Evolutionary conservation across 2,888 invertebrate genomes (phyloP).

Genomic region (Eledona agricola): DNA sequence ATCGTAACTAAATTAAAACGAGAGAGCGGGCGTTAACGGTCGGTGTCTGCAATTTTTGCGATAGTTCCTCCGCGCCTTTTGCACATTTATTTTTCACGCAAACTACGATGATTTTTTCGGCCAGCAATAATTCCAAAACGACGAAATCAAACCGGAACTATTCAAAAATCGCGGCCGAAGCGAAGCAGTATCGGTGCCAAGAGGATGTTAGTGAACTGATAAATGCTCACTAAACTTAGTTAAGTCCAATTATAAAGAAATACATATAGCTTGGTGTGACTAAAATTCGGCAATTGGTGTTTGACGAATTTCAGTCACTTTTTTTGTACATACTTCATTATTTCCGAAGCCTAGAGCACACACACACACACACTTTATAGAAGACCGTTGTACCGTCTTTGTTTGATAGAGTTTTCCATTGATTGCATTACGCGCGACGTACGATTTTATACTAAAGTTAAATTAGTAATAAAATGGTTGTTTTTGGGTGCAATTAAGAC

Average conservation of each 20-base stretch:
- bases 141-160: slow-evolving; percentile 23
- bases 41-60: slow-evolving; percentile 28
- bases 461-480: slow-evolving; percentile 38
- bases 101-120: slow-evolving; percentile 13
- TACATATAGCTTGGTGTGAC: slow-evolving; percentile 44
- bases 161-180: slow-evolving; percentile 18
- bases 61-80: slow-evolving; percentile 25
- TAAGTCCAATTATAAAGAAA: slow-evolving; percentile 44
- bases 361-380: slow-evolving; percentile 1
- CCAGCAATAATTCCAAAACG: slow-evolving; percentile 23
- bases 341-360: slow-evolving; percentile 31
- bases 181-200: slow-evolving; percentile 53
- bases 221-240: slow-evolving; percentile 58
- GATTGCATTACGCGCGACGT: slow-evolving; percentile 12
- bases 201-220: slow-evolving; percentile 52
- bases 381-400: slow-evolving; percentile 23
- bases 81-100: slow-evolving; percentile 3
- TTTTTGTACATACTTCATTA: slow-evolving; percentile 32
- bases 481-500: slow-evolving; percentile 61
- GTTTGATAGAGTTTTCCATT: slow-evolving; percentile 16
- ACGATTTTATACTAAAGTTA: slow-evolving; percentile 37
- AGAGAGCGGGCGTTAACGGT: slow-evolving; percentile 1
- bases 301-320: slow-evolving; percentile 30
- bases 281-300: slow-evolving; percentile 30
- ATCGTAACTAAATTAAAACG: slow-evolving; percentile 14